These are phyloP conservation scores for Lophochroa leadbeateri DNA, from an alignment of 2,113 vertebrate genomes.

Conservation along the genomic window DNA sequence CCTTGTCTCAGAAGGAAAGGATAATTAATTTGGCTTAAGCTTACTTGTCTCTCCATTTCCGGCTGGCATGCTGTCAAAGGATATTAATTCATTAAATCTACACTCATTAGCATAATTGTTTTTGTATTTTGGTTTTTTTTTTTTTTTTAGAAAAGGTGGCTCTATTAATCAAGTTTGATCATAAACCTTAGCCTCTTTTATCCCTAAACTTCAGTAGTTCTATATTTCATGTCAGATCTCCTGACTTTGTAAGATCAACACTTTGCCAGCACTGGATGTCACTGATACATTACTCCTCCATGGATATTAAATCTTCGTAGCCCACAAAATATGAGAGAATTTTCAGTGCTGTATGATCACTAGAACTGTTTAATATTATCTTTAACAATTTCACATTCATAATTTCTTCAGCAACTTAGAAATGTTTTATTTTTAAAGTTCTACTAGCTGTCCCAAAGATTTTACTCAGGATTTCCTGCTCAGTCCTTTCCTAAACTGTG, in stretches of 20 bases:
- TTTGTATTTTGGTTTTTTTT: background rate
- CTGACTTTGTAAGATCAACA: background rate
- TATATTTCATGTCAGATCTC: background rate
- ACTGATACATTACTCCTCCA: background rate
- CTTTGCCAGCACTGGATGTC: background rate
- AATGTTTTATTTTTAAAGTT: background rate
- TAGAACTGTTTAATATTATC: background rate
- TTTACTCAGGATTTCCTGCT: background rate
- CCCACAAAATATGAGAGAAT: background rate
- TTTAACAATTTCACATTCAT: background rate
- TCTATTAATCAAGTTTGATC: background rate
- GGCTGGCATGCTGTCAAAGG: background rate
- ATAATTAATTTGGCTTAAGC: background rate
- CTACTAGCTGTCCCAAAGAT: background rate
- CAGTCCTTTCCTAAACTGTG: background rate
- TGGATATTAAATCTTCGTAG: background rate
- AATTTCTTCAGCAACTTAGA: background rate
- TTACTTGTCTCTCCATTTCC: background rate
- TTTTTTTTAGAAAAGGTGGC: background rate
- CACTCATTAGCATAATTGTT: background rate
- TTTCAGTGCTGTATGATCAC: background rate
- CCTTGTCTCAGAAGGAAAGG: background rate
- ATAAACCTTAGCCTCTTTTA: background rate
- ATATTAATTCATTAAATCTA: background rate
- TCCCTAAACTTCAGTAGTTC: background rate